These are phyloP conservation scores for Drosophila tsacasi DNA, from an alignment of 1,140 invertebrate species.

Conservation along the genomic window DNA sequence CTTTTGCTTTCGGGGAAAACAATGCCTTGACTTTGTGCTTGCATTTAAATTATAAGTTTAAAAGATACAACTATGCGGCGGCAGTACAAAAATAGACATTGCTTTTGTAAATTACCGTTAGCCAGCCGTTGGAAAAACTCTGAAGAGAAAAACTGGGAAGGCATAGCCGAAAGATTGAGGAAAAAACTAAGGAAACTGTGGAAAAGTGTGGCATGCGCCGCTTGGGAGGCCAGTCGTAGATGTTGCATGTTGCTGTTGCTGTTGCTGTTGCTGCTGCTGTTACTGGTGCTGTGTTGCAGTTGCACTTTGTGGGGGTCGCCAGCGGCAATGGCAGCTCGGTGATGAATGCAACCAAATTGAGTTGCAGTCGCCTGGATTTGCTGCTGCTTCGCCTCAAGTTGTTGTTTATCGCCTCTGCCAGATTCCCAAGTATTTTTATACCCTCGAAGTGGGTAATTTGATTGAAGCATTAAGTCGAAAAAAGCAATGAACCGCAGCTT, in stretches of 20 bases:
- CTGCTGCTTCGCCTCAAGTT: constrained; percentile 38
- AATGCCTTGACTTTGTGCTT: constrained; percentile 80
- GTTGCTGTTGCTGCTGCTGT: constrained; percentile 16
- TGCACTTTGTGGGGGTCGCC: constrained; percentile 47
- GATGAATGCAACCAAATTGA: constrained; percentile 49
- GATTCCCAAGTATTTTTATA: constrained; percentile 32
- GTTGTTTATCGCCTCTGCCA: constrained; percentile 41
- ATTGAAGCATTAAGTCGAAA: constrained; percentile 18
- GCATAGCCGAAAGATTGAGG: constrained; percentile 63
- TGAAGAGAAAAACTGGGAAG: constrained; percentile 49
- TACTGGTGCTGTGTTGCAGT: constrained; percentile 15
- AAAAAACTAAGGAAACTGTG: constrained; percentile 17
- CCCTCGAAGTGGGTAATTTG: constrained; percentile 34
- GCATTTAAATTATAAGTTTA: constrained; percentile 82
- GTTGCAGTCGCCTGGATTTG: constrained; percentile 27
- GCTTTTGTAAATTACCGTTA: constrained; percentile 77
- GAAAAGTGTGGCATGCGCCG: constrained; percentile 21
- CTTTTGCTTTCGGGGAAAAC: constrained; percentile 47
- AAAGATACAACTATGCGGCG: constrained; percentile 56
- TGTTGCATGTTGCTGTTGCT: constrained; percentile 17
- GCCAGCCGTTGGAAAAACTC: constrained; percentile 51
- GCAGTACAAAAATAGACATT: constrained; percentile 75
- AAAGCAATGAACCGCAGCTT: constrained; percentile 9
- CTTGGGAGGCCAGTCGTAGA: constrained; percentile 26
- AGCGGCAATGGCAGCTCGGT: constrained; percentile 22